Base-by-base conservation (phyloP, 2,113 vertebrate genomes). In the Clarias magur region DNA sequence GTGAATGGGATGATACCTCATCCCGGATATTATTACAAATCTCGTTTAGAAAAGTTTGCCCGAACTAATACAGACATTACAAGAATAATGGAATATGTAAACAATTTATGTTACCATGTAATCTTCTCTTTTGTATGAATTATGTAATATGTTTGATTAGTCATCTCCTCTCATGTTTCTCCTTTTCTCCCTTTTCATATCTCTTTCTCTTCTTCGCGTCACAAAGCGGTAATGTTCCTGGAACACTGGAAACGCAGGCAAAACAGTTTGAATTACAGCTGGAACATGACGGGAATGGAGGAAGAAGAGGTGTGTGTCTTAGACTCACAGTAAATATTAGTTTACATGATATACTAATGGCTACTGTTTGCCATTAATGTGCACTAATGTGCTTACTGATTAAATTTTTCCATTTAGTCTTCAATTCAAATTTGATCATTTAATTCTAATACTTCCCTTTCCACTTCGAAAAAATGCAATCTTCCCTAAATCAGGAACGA, bases 161-260 rank as follows among this genome's bases (percentile, higher is more conserved):
- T 73, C 7, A 75, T 68, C 42, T 80, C 34, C 59, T 17, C 38
- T 65, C 13, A 10, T 62, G 59, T 23, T 42, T 15, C 56, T 78
- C 56, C 65, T 63, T 76, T 34, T 57, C 34, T 87, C 54, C 42
- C 70, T 80, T 63, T 25, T 56, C 56, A n/a, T 27, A 53, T 83
- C n/a, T 83, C 73, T 54, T 68, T 27, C 73, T 34, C 59, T 27
- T 67, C 68, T 25, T 27, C 30, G 42, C 16, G 2, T 73, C 56
- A 19, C 79, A 21, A 70, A 99, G 98, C 96, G 4, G 97, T 97
- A 81, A 95, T 97, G 94, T 99, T 99, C 93, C 95, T 99, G 82
- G 98, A 99, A 91, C 96, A 98, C 83, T 99, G 98, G 98, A 99
- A 99, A 84, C 96, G 98, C 67, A 93, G 97, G 5, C 98, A 99